These are phyloP conservation scores for Gila orcuttii DNA, from an alignment of 2,113 vertebrate genomes.

Conservation along the genomic window DNA sequence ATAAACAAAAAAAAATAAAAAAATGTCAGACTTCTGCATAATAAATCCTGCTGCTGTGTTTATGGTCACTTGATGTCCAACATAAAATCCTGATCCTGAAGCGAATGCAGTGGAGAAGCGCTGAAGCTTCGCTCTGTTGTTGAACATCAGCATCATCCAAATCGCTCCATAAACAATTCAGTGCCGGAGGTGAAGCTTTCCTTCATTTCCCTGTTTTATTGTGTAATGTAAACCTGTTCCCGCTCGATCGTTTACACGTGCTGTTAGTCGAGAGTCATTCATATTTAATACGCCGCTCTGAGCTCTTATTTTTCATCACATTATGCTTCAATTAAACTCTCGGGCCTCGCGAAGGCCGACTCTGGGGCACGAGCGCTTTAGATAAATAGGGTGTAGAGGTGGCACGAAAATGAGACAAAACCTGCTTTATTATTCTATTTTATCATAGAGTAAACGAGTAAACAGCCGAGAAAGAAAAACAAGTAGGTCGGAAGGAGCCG, in stretches of 20 bases:
- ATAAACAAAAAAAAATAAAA: background rate
- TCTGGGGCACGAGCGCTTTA: constrained; percentile 46
- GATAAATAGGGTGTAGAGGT: constrained; percentile 55
- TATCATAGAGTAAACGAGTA: constrained; percentile 66
- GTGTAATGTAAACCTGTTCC: background rate
- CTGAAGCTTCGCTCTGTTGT: background rate
- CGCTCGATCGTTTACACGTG: constrained; percentile 17
- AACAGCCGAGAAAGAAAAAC: constrained; percentile 71
- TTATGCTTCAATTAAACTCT: constrained; percentile 39
- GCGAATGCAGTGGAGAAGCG: too few relatives aligned
- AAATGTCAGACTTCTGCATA: background rate
- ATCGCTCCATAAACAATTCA: background rate
- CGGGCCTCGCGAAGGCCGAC: background rate
- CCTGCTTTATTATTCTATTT: constrained; percentile 72
- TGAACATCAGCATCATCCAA: background rate
- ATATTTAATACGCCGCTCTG: constrained; percentile 58
- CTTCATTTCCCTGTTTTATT: background rate
- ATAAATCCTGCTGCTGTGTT: too few relatives aligned
- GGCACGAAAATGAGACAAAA: constrained; percentile 67
- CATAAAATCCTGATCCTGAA: background rate
- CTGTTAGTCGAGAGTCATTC: constrained; percentile 59
- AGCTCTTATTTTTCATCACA: constrained; percentile 29
- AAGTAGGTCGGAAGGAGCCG: constrained; percentile 75
- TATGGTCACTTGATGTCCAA: background rate
- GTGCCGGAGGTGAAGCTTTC: background rate